Conservation (phyloP, 2,888 invertebrate species). For the Tenodera sinensis region DNA sequence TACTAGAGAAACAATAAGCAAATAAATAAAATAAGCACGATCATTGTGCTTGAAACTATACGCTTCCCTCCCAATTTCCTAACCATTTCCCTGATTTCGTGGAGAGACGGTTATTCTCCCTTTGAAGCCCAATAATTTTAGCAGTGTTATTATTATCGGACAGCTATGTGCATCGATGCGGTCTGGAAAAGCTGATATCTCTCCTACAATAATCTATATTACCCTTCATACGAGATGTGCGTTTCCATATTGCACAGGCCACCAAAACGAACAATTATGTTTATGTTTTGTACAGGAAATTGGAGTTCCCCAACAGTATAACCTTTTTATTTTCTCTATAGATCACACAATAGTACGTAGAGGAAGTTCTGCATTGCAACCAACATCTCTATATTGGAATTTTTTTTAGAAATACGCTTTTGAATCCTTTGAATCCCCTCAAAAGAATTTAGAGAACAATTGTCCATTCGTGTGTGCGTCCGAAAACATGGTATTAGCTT, state of each 20-base stretch:
- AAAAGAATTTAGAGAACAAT: no score
- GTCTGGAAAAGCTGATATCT: not conserved
- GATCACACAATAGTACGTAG: no score
- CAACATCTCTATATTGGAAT: no score
- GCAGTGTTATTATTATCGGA: not conserved
- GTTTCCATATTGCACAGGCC: not conserved
- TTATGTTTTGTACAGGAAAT: no score
- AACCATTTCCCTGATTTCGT: not conserved
- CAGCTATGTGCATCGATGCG: not conserved
- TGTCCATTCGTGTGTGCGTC: no score
- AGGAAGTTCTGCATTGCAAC: no score
- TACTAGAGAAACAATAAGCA: not conserved
- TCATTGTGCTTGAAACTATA: not conserved
- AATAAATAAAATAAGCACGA: not conserved
- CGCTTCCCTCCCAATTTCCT: not conserved
- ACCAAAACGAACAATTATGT: no score
- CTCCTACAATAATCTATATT: not conserved
- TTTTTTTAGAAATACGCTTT: no score
- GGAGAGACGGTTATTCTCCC: not conserved
- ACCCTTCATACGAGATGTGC: not conserved
- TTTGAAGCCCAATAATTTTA: not conserved
- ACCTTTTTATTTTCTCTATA: no score
- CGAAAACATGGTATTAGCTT: no score
- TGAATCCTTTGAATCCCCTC: no score
- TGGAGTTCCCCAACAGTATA: no score